Evolutionary conservation across 2,888 invertebrate species (phyloP).

Genomic region (Melitaea athalia): DNA sequence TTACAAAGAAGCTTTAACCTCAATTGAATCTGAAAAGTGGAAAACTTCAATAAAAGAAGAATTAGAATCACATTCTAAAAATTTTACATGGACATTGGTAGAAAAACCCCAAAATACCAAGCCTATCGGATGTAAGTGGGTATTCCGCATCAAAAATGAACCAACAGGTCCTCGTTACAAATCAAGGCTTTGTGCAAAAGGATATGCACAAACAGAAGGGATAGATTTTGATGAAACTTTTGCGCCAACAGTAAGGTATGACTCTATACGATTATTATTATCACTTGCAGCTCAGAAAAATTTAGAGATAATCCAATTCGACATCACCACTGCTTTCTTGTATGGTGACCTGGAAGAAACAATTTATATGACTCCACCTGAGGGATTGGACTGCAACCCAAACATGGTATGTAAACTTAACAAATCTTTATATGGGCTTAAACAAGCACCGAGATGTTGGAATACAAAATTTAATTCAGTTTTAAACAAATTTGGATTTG

Average conservation of each 20-base stretch:
- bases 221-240: conserved; percentile 37
- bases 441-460: too few relatives aligned
- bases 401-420: too few relatives aligned
- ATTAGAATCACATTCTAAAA: conserved; percentile 27
- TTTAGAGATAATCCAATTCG: conserved; percentile 28
- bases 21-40: conserved; percentile 29
- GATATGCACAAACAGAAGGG: conserved; percentile 34
- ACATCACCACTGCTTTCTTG: conserved; percentile 33
- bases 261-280: conserved; percentile 19
- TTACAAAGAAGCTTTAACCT: conserved; percentile 32
- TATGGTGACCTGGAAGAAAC: conserved; percentile 34
- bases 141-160: conserved; percentile 40
- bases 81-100: conserved; percentile 33
- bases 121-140: conserved; percentile 40
- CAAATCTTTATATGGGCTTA: too few relatives aligned
- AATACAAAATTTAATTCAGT: too few relatives aligned
- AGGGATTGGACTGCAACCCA: too few relatives aligned
- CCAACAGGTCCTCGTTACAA: conserved; percentile 40
- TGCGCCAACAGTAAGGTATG: conserved; percentile 41
- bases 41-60: conserved; percentile 30
- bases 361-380: conserved; percentile 25
- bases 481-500: too few relatives aligned
- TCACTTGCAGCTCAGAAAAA: conserved; percentile 29
- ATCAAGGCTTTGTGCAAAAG: conserved; percentile 44
- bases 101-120: conserved; percentile 32